These are phyloP conservation scores for Gnathochromis pfefferi DNA, from an alignment of 2,113 vertebrate species.

Conservation along the genomic window DNA sequence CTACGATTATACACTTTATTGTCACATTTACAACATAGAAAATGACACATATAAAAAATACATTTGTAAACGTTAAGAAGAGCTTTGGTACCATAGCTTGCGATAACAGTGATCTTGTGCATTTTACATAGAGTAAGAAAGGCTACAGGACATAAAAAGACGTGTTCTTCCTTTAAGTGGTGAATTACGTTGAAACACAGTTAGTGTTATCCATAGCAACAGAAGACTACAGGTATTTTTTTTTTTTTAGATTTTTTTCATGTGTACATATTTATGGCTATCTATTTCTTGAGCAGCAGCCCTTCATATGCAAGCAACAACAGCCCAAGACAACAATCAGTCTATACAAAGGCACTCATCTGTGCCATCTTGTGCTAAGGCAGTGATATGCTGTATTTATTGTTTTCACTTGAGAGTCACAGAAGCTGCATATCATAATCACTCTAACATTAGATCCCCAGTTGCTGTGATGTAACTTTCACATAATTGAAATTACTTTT, in stretches of 20 bases:
- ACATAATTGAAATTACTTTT: not conserved
- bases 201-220: slow-evolving; percentile 23
- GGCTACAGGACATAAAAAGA: slow-evolving; percentile 10
- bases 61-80: slow-evolving; percentile 71
- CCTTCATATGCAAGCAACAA: not conserved
- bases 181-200: not conserved
- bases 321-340: slow-evolving; percentile 10
- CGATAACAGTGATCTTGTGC: slow-evolving; percentile 58
- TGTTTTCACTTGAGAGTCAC: slow-evolving; percentile 5
- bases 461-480: not conserved
- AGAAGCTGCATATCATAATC: not conserved
- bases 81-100: slow-evolving; percentile 76
- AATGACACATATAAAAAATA: slow-evolving; percentile 71
- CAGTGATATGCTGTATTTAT: slow-evolving; percentile 59
- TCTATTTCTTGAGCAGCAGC: not conserved
- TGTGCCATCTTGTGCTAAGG: slow-evolving; percentile 42
- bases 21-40: slow-evolving; percentile 60
- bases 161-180: not conserved
- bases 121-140: slow-evolving; percentile 5
- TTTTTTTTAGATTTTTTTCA: not conserved
- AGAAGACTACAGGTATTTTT: not conserved
- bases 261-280: not conserved
- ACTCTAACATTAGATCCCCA: not conserved
- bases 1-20: slow-evolving; percentile 62
- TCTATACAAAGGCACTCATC: slow-evolving; percentile 31